Percentiles rank a stretch among this genome's conserved stretches.
Evolutionary conservation across 2,113 vertebrate genomes (phyloP).

Genomic region (Lepisosteus oculatus): DNA sequence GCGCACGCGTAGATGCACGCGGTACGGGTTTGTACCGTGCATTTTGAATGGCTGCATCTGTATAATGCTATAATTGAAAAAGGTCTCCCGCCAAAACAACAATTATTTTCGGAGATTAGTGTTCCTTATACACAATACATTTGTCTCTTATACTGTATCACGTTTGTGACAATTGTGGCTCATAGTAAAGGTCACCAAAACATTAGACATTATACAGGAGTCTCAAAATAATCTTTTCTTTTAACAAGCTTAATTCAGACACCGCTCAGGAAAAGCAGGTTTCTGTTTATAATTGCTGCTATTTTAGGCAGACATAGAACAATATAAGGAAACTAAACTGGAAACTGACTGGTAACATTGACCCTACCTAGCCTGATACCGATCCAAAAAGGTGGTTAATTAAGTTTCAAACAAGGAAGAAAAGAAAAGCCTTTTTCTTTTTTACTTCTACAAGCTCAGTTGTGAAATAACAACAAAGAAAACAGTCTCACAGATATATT

Average conservation of each 20-base stretch:
- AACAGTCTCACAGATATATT: conserved; percentile 8
- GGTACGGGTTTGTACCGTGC: too few relatives aligned
- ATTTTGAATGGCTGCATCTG: too few relatives aligned
- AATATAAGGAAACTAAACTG: conserved; percentile 36
- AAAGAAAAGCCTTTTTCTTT: not conserved
- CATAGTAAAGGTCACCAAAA: too few relatives aligned
- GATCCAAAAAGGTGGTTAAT: not conserved
- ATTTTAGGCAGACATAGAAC: conserved; percentile 32
- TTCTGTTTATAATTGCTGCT: conserved; percentile 32
- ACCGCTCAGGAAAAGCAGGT: not conserved
- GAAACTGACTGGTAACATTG: conserved; percentile 18
- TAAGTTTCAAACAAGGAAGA: not conserved
- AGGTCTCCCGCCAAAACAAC: too few relatives aligned
- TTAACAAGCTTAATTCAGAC: not conserved
- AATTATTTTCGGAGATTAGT: too few relatives aligned
- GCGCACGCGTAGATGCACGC: too few relatives aligned
- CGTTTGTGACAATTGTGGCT: not conserved
- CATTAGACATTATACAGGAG: too few relatives aligned
- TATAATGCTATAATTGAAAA: too few relatives aligned
- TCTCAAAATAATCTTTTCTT: not conserved
- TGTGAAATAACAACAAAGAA: not conserved
- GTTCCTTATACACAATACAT: too few relatives aligned
- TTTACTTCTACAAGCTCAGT: not conserved
- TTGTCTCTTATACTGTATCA: too few relatives aligned
- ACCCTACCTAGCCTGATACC: not conserved